phyloP scores from a whole-genome alignment of 2,888 invertebrate species.

The Liopterus haemorrhoidalis region DNA sequence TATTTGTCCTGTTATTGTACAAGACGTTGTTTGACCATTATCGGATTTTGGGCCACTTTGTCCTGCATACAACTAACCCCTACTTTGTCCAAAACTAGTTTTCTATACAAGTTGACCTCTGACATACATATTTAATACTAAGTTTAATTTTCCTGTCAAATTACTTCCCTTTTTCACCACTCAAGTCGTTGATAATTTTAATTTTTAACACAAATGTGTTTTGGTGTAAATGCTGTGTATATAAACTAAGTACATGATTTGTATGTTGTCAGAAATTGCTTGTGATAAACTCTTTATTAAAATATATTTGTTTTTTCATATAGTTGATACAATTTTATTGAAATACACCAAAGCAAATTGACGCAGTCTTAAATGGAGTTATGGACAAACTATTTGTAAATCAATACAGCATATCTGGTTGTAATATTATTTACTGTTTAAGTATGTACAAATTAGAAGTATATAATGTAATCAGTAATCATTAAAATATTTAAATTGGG shows the following conservation, averaged over 20 bases:
- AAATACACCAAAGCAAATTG: slow-evolving; percentile 18
- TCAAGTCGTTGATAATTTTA: slow-evolving; percentile 7
- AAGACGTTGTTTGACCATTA: no score
- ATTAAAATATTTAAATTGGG: no score
- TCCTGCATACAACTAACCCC: no score
- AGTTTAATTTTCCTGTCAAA: no score
- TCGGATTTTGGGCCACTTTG: no score
- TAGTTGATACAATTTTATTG: slow-evolving; percentile 16
- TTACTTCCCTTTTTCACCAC: slow-evolving; percentile 3
- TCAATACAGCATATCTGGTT: slow-evolving; percentile 20
- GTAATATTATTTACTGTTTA: slow-evolving; percentile 15
- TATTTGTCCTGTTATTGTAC: no score
- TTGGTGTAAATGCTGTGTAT: not conserved
- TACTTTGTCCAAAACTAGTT: no score
- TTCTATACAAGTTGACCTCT: no score
- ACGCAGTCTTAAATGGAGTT: slow-evolving; percentile 13
- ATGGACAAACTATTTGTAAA: slow-evolving; percentile 14
- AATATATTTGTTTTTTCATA: not conserved
- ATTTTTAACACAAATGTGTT: slow-evolving; percentile 10
- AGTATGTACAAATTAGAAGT: slow-evolving; percentile 21
- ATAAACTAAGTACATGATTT: not conserved
- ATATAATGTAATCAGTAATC: no score
- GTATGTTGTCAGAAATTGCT: not conserved
- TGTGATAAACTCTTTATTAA: not conserved
- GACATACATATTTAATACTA: no score